Evolutionary conservation across 2,888 invertebrate genomes (phyloP).

Genomic region (Drosophila anceps): DNA sequence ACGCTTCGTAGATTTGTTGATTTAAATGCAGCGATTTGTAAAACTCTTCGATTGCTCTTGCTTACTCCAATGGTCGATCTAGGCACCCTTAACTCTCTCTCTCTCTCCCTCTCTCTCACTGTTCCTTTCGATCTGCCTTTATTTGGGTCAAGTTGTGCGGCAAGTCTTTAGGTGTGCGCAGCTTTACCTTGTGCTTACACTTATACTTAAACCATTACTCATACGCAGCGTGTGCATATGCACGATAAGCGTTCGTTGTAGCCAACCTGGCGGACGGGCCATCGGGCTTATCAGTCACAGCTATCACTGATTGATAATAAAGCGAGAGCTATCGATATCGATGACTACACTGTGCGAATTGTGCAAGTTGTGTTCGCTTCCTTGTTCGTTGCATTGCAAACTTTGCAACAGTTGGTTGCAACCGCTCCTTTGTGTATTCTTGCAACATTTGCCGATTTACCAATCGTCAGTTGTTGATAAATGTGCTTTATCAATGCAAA

Average conservation of each 20-base stretch:
- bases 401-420: constrained; percentile 17
- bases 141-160: constrained; percentile 73
- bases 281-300: constrained; percentile 63
- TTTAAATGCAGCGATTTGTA: constrained; percentile 74
- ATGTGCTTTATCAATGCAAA: background rate
- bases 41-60: constrained; percentile 29
- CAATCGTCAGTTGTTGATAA: constrained; percentile 41
- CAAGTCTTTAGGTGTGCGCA: constrained; percentile 58
- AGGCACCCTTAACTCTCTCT: constrained; percentile 4
- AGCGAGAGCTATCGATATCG: constrained; percentile 47
- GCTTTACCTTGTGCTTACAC: constrained; percentile 50
- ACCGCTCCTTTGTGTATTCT: constrained; percentile 44
- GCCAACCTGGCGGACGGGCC: constrained; percentile 14
- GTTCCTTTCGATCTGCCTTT: constrained; percentile 29
- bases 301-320: constrained; percentile 38
- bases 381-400: constrained; percentile 41
- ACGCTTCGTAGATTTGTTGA: constrained; percentile 77
- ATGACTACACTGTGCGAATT: constrained; percentile 45
- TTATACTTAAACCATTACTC: constrained; percentile 54
- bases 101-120: constrained; percentile 10
- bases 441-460: constrained; percentile 34
- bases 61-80: background rate
- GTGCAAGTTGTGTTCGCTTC: constrained; percentile 41
- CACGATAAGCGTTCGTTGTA: constrained; percentile 63
- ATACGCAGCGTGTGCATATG: constrained; percentile 46